These are phyloP conservation scores for Sabellastarte sp. DNA, from an alignment of 2,888 invertebrate species.

Conservation along the genomic window DNA sequence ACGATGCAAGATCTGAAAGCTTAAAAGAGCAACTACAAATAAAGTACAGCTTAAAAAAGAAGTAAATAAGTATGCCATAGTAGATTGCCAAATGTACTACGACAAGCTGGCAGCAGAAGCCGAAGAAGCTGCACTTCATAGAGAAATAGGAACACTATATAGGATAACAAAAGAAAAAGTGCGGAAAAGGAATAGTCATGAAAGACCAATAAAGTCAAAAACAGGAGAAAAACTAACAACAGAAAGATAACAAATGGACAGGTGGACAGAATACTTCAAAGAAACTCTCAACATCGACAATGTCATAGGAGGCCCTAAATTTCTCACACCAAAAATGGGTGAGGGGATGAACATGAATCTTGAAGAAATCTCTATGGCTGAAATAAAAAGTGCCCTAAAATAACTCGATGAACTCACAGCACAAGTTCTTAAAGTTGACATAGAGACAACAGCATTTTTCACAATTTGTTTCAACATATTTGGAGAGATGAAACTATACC, in stretches of 20 bases:
- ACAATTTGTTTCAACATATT: neutral
- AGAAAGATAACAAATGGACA: neutral
- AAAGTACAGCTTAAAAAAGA: too few relatives aligned
- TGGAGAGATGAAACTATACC: neutral
- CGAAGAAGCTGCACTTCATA: neutral
- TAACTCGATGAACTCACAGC: neutral
- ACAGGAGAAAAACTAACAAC: neutral
- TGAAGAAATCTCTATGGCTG: too few relatives aligned
- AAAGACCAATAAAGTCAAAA: neutral
- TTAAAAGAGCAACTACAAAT: too few relatives aligned
- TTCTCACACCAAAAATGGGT: too few relatives aligned
- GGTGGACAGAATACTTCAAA: neutral
- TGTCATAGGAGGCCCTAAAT: neutral
- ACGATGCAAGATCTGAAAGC: too few relatives aligned
- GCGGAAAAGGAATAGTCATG: neutral
- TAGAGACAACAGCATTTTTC: neutral
- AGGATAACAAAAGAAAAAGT: neutral
- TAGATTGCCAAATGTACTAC: neutral
- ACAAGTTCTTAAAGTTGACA: neutral
- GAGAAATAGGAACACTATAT: neutral
- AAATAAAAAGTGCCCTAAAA: neutral
- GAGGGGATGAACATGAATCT: too few relatives aligned
- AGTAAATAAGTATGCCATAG: neutral
- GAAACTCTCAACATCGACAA: neutral
- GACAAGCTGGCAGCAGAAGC: neutral